Evolutionary conservation across 1,140 invertebrate species (phyloP), one percentile per base, ranked within the genome.

Genomic region (Neodiprion virginianus): DNA sequence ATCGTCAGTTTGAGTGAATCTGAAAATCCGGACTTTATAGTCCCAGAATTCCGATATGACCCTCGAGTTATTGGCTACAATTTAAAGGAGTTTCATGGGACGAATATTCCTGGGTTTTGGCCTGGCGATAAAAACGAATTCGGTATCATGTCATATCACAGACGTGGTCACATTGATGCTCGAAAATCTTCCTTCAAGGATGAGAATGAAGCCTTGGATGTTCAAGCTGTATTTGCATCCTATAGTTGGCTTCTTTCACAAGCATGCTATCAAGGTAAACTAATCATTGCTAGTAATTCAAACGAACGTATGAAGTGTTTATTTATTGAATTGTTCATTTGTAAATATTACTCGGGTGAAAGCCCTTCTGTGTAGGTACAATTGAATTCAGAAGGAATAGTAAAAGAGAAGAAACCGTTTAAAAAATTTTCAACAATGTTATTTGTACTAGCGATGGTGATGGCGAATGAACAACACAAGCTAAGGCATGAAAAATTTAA

Each of bases 61-160:
- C 93, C 94, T 0, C 82, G 88, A 78, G 86, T 85, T 71, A 77
- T 92, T 67, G 92, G 92, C 67, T 92, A 92, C 77, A 75, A 67
- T 21, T 78, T 80, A 49, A 83, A 89, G 49, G 83, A 90, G 76
- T 87, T 90, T 80, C 92, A 93, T 86, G 92, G 91, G 7, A 92
- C 92, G 14, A 93, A 91, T 88, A 92, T 96, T 79, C 94, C 95
- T 83, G 95, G 95, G 65, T 95, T 92, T 86, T 96, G 95, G 94
- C 93, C 94, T 61, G 94, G 93, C 4, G 94, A 95, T 87, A 79
- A 85, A 50, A 89, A 91, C 85, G 92, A 94, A 86, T 96, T 94
- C 89, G 95, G 94, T 21, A 78, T 94, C 14, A 72, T 97, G 10
- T 95, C 95, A 14, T 94, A 92, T 81, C 92, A 96, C 80, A 90